Percentiles rank a stretch among this genome's conserved stretches.
Evolutionary conservation across 2,113 vertebrate species (phyloP).

Genomic region (Chionodraco myersi): DNA sequence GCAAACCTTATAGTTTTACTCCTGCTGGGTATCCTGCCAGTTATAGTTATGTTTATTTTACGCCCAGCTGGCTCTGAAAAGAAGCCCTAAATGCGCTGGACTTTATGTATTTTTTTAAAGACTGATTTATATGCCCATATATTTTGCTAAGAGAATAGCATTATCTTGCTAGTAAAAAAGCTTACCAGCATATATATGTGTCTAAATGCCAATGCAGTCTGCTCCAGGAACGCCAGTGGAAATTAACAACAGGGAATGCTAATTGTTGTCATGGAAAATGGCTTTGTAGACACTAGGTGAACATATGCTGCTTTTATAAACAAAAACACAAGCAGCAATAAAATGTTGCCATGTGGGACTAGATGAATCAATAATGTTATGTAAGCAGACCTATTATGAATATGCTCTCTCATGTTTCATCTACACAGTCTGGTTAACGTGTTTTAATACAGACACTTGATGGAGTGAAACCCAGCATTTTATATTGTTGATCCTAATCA

Average conservation of each 20-base stretch:
- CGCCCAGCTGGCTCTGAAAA: neutral
- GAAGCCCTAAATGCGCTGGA: neutral
- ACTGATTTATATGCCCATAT: neutral
- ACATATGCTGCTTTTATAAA: conserved; percentile 46
- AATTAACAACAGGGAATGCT: conserved; percentile 40
- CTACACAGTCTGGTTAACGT: conserved; percentile 22
- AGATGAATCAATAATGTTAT: conserved; percentile 44
- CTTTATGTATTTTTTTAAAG: conserved; percentile 5
- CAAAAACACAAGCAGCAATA: conserved; percentile 42
- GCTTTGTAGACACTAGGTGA: conserved; percentile 31
- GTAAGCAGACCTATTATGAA: conserved; percentile 23
- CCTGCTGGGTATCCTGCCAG: conserved; percentile 15
- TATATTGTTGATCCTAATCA: neutral
- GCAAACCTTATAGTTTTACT: conserved; percentile 12
- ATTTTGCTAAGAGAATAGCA: neutral
- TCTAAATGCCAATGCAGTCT: conserved; percentile 43
- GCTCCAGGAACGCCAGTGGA: conserved; percentile 32
- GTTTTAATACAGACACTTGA: conserved; percentile 1
- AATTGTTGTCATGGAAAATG: conserved; percentile 58
- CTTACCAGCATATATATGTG: conserved; percentile 21
- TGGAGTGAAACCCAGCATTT: neutral
- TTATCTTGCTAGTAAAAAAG: neutral
- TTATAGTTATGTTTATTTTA: conserved; percentile 6
- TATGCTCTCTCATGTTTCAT: conserved; percentile 36
- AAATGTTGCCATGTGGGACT: conserved; percentile 23